Evolutionary conservation across 2,113 vertebrate species (phyloP).

Genomic region (Potamarius usumacintae): DNA sequence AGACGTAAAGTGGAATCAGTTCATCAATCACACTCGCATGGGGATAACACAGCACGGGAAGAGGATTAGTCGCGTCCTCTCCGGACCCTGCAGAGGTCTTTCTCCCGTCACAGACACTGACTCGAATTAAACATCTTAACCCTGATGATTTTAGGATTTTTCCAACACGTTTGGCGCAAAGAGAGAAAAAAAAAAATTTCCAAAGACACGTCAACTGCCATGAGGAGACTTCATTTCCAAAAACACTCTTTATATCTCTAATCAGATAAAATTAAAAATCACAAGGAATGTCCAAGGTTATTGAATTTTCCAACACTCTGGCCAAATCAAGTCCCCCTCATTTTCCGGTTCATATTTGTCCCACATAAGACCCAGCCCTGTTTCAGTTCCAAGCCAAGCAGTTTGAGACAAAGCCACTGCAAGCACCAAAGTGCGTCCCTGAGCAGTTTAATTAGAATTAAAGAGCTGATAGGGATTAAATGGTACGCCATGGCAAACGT

Average conservation of each 20-base stretch:
- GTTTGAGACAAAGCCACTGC: conserved; percentile 49
- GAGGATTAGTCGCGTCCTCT: conserved; percentile 67
- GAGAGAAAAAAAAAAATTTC: neutral
- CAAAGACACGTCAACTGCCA: neutral
- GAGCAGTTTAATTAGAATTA: conserved; percentile 64
- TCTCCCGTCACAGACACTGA: conserved; percentile 61
- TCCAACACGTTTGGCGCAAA: neutral
- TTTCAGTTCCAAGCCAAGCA: conserved; percentile 54
- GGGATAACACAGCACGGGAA: conserved; percentile 67
- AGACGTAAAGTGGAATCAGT: conserved; percentile 75
- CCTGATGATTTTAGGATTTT: conserved; percentile 21
- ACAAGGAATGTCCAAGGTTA: neutral
- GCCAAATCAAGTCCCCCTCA: conserved; percentile 3
- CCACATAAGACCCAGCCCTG: conserved; percentile 22
- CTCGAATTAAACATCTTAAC: conserved; percentile 79
- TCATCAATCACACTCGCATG: conserved; percentile 77
- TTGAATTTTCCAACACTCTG: neutral
- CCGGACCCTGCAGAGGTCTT: conserved; percentile 63
- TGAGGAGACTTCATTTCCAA: neutral
- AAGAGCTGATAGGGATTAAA: conserved; percentile 60
- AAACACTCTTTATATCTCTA: neutral
- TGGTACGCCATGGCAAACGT: conserved; percentile 44
- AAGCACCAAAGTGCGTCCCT: conserved; percentile 25
- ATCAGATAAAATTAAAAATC: neutral
- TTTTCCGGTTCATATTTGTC: neutral